phyloP scores from a whole-genome alignment of 2,797 vertebrate genomes.

The Microctenopoma lineatum region DNA sequence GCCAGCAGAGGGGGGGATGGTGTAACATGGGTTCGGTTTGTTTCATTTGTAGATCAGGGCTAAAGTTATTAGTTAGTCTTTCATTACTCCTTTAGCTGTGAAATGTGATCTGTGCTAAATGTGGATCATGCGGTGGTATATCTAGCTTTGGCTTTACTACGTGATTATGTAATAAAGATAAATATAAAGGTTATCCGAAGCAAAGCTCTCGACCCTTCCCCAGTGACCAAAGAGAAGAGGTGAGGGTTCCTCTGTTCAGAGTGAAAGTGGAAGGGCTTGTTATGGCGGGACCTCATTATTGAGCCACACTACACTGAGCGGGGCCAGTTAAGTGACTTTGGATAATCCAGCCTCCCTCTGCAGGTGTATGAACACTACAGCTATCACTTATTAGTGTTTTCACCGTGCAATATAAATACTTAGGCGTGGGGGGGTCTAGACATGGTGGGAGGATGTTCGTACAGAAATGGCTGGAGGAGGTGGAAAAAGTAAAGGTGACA shows the following conservation, averaged over 20 bases:
- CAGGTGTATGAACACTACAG: background rate
- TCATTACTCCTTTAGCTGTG: no score
- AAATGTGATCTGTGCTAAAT: no score
- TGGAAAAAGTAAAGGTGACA: background rate
- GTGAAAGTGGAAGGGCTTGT: background rate
- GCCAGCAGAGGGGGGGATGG: slow-evolving; percentile 45
- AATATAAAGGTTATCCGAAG: no score
- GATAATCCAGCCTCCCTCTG: background rate
- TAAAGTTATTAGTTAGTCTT: no score
- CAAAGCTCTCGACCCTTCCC: no score
- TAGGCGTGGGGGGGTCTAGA: no score
- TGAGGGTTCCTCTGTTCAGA: background rate
- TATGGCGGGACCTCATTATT: no score
- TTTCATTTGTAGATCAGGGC: background rate
- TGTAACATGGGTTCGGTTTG: background rate
- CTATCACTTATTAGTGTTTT: background rate
- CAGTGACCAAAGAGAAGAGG: background rate
- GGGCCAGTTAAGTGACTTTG: no score
- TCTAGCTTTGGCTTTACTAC: no score
- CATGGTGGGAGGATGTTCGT: background rate
- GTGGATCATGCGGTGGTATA: no score
- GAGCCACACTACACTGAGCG: no score
- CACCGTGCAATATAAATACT: background rate
- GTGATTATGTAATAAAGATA: no score
- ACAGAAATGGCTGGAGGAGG: background rate